Evolutionary conservation across 1,140 invertebrate genomes (phyloP).

Genomic region (Dryas iulia): DNA sequence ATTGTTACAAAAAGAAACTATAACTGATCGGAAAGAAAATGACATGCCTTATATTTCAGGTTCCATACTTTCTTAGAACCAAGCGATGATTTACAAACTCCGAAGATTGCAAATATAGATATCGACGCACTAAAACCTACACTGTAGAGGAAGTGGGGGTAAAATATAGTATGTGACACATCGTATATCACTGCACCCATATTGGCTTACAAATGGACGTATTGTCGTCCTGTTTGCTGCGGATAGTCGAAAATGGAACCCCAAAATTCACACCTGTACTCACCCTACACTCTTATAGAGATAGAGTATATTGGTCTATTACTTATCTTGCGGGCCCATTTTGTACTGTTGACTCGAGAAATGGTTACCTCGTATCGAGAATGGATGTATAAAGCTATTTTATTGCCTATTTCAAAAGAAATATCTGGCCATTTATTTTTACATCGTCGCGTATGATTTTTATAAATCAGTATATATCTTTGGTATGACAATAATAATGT

Average conservation of each 20-base stretch:
- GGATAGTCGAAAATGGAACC: slow-evolving; percentile 34
- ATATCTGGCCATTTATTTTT: slow-evolving; percentile 26
- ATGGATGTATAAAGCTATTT: slow-evolving; percentile 27
- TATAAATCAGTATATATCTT: neutral
- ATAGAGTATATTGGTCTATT: slow-evolving; percentile 51
- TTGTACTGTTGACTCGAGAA: slow-evolving; percentile 40
- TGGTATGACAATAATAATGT: neutral
- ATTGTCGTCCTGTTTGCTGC: slow-evolving; percentile 43
- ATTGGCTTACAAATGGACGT: slow-evolving; percentile 49
- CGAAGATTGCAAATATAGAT: neutral
- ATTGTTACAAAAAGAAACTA: no score
- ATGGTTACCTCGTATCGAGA: slow-evolving; percentile 23
- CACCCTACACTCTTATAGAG: slow-evolving; percentile 27
- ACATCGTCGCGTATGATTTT: slow-evolving; percentile 22
- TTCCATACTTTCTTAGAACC: neutral
- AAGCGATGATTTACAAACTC: neutral
- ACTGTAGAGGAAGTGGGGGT: neutral
- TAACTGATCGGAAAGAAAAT: no score
- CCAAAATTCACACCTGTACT: slow-evolving; percentile 45
- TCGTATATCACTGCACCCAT: slow-evolving; percentile 37
- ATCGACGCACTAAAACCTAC: neutral
- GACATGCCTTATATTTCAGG: neutral
- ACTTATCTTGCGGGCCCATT: slow-evolving; percentile 42
- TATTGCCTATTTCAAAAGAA: slow-evolving; percentile 29
- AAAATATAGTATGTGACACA: slow-evolving; percentile 44